Conservation (phyloP, 2,888 invertebrate genomes). For the Caenorhabditis virilis region DNA sequence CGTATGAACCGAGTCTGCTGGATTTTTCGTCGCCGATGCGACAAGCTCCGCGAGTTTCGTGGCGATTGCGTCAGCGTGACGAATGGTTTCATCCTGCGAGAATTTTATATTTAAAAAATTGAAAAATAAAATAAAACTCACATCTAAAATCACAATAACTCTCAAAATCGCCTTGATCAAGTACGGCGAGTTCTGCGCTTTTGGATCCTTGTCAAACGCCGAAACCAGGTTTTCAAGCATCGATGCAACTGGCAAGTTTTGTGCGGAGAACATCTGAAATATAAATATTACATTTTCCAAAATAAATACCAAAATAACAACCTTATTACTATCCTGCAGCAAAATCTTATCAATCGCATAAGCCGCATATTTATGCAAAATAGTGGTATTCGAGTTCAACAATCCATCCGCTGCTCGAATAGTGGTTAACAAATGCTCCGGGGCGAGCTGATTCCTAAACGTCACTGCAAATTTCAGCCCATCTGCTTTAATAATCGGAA, state of each 20-base stretch:
- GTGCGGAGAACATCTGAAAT: slow-evolving; percentile 71
- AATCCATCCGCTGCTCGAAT: slow-evolving; percentile 70
- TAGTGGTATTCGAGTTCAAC: slow-evolving; percentile 22
- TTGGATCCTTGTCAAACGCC: slow-evolving; percentile 75
- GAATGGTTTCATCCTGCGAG: slow-evolving; percentile 51
- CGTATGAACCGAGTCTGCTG: slow-evolving; percentile 95
- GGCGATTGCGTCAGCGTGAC: slow-evolving; percentile 55
- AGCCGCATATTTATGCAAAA: slow-evolving; percentile 85
- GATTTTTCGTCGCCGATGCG: slow-evolving; percentile 60
- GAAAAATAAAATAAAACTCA: slow-evolving; percentile 17
- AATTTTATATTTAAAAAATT: slow-evolving; percentile 1
- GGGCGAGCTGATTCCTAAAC: slow-evolving; percentile 86
- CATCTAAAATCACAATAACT: slow-evolving; percentile 58
- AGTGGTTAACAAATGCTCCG: slow-evolving; percentile 78
- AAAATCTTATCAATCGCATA: slow-evolving; percentile 87
- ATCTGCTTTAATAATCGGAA: slow-evolving; percentile 84
- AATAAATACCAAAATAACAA: not conserved
- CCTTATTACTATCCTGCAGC: slow-evolving; percentile 68
- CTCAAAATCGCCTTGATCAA: slow-evolving; percentile 83
- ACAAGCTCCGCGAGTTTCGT: slow-evolving; percentile 50
- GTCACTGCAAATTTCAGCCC: slow-evolving; percentile 92
- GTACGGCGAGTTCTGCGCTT: slow-evolving; percentile 90
- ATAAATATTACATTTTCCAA: not conserved
- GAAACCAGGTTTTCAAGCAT: slow-evolving; percentile 81
- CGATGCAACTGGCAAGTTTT: slow-evolving; percentile 77